Base-by-base conservation (phyloP, 2,113 vertebrate genomes). In the Erythrocercus mccallii region DNA sequence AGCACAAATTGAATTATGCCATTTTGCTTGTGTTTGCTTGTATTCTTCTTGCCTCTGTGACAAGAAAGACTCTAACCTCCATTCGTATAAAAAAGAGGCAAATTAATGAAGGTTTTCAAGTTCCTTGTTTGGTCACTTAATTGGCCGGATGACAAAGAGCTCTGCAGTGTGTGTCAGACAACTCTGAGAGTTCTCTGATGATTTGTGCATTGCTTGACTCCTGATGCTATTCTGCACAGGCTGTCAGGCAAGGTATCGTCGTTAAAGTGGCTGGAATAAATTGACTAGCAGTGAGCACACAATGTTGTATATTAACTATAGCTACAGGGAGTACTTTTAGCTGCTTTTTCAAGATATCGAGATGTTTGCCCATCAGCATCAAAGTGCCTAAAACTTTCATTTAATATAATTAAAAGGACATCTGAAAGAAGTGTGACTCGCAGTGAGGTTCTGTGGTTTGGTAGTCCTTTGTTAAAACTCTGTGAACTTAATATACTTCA, bases 261-360 rank as follows among this genome's bases (percentile, higher is more conserved):
- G 96, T 97, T 98, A 97, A 97, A 98, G 96, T 96, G 96, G 90
- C 96, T 97, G 92, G 94, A 97, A 97, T 98, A 98, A 98, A 98
- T 98, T 98, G 97, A 92, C 95, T 78, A 94, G 88, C 92, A 65
- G 93, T 88, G 92, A 97, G 95, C 96, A 91, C 93, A 86, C 95
- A 92, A 80, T 90, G 80, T 88, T 78, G 35, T 92, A 90, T 96
- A 97, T 98, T 98, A 98, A 96, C 96, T 89, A 77, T 88, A 97
- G 95, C 98, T 95, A 97, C 95, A 81, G 98, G 97, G 97, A 98
- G 96, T 93, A 87, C 95, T 97, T 97, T 96, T 72, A 97, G 97
- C 93, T 97, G 94, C 73, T 95, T 92, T 97, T 97, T 91, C 90
- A 95, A 94, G 95, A 96, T 90, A 94, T 94, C 88, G 37, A 86